Evolutionary conservation across 2,888 invertebrate species (phyloP).

Genomic region (Agonum fuliginosum): DNA sequence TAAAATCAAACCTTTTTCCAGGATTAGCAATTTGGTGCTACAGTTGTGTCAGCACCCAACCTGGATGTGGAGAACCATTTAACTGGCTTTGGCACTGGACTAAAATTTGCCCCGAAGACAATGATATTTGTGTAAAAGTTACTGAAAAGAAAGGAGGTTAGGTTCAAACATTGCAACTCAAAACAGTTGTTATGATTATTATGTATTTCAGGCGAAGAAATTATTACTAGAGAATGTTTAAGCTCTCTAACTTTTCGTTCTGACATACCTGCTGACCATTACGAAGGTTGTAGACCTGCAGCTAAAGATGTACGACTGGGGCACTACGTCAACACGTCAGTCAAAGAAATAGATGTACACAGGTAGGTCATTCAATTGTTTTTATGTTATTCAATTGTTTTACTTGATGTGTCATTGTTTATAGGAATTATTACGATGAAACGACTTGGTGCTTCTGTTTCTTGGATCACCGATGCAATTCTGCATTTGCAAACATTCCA

Average conservation of each 20-base stretch:
- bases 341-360: conserved; percentile 89
- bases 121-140: conserved; percentile 93
- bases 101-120: conserved; percentile 86
- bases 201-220: conserved; percentile 79
- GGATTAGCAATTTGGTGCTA: conserved; percentile 88
- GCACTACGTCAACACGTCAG: conserved; percentile 90
- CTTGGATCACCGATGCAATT: conserved; percentile 91
- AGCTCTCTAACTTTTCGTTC: conserved; percentile 86
- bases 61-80: conserved; percentile 89
- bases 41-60: conserved; percentile 90
- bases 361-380: conserved; percentile 73
- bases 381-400: neutral
- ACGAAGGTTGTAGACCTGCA: conserved; percentile 91
- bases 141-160: conserved; percentile 88
- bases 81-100: conserved; percentile 88
- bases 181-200: conserved; percentile 26
- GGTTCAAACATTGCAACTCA: neutral
- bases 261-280: conserved; percentile 93
- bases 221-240: conserved; percentile 90
- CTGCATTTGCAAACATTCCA: conserved; percentile 63
- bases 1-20: conserved; percentile 65
- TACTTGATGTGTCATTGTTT: conserved; percentile 65
- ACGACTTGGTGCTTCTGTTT: conserved; percentile 94
- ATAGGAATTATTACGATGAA: conserved; percentile 86
- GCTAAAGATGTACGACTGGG: conserved; percentile 86